Base-by-base conservation (phyloP, 2,888 invertebrate genomes). In the Alentia gelatinosa region DNA sequence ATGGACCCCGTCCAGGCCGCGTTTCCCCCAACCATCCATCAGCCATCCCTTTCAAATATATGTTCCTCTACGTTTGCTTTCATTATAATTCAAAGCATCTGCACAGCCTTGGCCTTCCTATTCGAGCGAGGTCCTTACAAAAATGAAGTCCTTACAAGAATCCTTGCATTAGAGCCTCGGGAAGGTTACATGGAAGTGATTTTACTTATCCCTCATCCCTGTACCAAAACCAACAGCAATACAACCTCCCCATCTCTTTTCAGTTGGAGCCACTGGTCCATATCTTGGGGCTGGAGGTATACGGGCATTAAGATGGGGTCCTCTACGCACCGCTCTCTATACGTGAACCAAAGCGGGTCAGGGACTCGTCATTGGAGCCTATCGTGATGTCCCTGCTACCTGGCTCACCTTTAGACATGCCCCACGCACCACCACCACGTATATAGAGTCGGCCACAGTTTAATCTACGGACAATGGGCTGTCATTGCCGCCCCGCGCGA, bases 281-380 rank as follows among this genome's bases (percentile, higher is more conserved):
- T 79, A 39, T 35, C 79, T 39, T 35, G 19, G n/a, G n/a, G 39
- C 79, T 37, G 79, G 35, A 79, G 79, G 37, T 79, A 79, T 79
- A 79, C 37, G 79, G 35, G 79, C 35, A 79, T 79, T 79, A 79
- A n/a, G n/a, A n/a, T n/a, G n/a, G n/a, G n/a, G n/a, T n/a, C n/a
- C 79, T 35, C 23, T n/a, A 79, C 23, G 37, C n/a, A 19, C 1
- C 23, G 33, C 63, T n/a, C 68, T 26, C 68, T 15, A 1, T 30
- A 1, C 4, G 30, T 30, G 68, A 26, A n/a, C n/a, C 68, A 30
- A 68, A 68, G 30, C 26, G 68, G 68, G 68, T 68, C 68, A 68
- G 5, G 68, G 68, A 30, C 23, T 9, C 30, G 68, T 30, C 68
- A 68, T 5, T 3, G 1, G 68, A 68, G 26, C 68, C 68, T 30